phyloP scores from a whole-genome alignment of 2,113 vertebrate genomes.

The Naja naja region DNA sequence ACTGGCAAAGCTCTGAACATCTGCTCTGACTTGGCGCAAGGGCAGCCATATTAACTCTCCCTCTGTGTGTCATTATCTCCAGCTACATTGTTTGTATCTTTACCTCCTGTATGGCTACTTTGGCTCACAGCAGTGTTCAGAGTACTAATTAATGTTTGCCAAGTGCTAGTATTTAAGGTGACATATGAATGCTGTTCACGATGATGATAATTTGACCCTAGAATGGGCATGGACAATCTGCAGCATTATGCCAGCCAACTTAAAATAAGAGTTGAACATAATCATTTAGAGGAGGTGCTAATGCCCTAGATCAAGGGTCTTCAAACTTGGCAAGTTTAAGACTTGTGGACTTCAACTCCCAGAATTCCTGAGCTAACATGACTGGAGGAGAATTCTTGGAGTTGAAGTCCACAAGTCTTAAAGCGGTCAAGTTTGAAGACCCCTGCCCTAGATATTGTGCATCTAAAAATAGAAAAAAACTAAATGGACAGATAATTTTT shows the following conservation, averaged over 20 bases:
- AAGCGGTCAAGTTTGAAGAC: no score
- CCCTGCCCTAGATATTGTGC: not conserved
- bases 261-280: not conserved
- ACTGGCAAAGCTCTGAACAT: conserved; percentile 31
- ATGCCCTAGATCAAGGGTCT: not conserved
- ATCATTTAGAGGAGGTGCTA: not conserved
- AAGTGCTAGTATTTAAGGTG: conserved; percentile 28
- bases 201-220: not conserved
- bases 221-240: not conserved
- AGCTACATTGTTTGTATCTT: conserved; percentile 4
- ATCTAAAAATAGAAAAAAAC: not conserved
- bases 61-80: conserved; percentile 2
- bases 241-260: not conserved
- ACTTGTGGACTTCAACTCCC: no score
- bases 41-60: conserved; percentile 9
- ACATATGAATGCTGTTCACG: conserved; percentile 14
- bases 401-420: no score
- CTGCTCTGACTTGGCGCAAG: conserved; percentile 24
- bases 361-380: no score
- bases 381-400: no score
- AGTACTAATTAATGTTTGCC: conserved; percentile 25
- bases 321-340: no score
- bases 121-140: not conserved
- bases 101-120: not conserved
- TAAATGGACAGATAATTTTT: not conserved